Evolutionary conservation across 1,140 invertebrate species (phyloP).

Genomic region (Potamilus streckersoni): DNA sequence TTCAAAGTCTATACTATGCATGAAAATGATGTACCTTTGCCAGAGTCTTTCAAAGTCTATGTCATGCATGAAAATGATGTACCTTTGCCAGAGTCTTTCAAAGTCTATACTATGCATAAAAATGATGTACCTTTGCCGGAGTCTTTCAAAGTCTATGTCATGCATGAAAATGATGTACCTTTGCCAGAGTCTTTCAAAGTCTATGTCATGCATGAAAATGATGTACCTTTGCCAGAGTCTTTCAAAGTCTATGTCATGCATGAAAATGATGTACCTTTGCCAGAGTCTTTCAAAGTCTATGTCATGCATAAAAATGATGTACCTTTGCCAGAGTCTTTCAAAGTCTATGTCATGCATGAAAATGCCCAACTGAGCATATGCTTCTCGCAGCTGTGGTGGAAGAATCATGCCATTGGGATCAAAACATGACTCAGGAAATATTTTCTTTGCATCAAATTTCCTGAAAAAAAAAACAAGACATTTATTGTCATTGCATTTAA

Average conservation of each 20-base stretch:
- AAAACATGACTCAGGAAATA: slow-evolving; percentile 46
- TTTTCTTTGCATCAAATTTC: slow-evolving; percentile 33
- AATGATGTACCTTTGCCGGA: slow-evolving; percentile 47
- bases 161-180: slow-evolving; percentile 33
- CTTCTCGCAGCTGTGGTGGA: slow-evolving; percentile 49
- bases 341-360: slow-evolving; percentile 46
- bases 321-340: slow-evolving; percentile 53
- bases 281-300: too few relatives aligned
- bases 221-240: not conserved
- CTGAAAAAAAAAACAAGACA: slow-evolving; percentile 3
- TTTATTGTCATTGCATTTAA: too few relatives aligned
- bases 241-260: too few relatives aligned
- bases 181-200: too few relatives aligned
- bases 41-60: too few relatives aligned
- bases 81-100: too few relatives aligned
- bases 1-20: not conserved
- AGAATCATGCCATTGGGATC: slow-evolving; percentile 43
- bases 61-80: too few relatives aligned
- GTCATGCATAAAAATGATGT: not conserved
- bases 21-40: not conserved
- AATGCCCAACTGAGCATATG: slow-evolving; percentile 46
- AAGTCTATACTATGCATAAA: too few relatives aligned
- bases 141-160: slow-evolving; percentile 45
- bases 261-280: too few relatives aligned
- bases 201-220: not conserved